Evolutionary conservation across 1,140 invertebrate species (phyloP).

Genomic region (Ceratoteleas bidentatus): DNA sequence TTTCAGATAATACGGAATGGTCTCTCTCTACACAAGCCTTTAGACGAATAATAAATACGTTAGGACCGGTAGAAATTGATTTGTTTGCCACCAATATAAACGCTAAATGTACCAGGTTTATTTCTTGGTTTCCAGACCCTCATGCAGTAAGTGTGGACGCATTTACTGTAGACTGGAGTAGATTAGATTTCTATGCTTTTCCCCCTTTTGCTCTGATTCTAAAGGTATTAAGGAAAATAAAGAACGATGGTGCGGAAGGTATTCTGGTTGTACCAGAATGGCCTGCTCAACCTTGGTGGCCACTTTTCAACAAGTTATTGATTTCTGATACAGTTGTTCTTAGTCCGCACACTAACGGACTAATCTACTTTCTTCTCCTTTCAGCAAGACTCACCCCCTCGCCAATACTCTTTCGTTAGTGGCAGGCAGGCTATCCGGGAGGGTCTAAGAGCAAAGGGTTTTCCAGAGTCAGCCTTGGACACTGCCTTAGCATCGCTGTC

Average conservation of each 20-base stretch:
- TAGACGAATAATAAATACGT: background rate
- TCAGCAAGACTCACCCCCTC: background rate
- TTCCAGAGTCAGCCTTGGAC: background rate
- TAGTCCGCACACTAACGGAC: background rate
- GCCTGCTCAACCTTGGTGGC: slow-evolving; percentile 10
- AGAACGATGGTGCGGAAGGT: background rate
- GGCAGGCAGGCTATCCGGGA: background rate
- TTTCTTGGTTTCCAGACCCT: background rate
- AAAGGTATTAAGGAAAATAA: background rate
- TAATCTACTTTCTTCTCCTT: background rate
- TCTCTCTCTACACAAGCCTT: background rate
- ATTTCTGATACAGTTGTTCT: background rate
- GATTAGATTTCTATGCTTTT: background rate
- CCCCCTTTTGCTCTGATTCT: background rate
- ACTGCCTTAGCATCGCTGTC: background rate
- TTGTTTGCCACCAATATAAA: background rate
- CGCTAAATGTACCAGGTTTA: background rate
- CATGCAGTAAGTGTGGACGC: background rate
- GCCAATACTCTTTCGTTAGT: background rate
- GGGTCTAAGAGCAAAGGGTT: background rate
- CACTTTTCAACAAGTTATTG: background rate
- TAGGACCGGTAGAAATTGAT: background rate
- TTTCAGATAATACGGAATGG: background rate
- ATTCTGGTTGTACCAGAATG: background rate
- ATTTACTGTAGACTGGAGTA: background rate